These are phyloP conservation scores for Oryzias curvinotus DNA, from an alignment of 2,113 vertebrate species.

Conservation along the genomic window DNA sequence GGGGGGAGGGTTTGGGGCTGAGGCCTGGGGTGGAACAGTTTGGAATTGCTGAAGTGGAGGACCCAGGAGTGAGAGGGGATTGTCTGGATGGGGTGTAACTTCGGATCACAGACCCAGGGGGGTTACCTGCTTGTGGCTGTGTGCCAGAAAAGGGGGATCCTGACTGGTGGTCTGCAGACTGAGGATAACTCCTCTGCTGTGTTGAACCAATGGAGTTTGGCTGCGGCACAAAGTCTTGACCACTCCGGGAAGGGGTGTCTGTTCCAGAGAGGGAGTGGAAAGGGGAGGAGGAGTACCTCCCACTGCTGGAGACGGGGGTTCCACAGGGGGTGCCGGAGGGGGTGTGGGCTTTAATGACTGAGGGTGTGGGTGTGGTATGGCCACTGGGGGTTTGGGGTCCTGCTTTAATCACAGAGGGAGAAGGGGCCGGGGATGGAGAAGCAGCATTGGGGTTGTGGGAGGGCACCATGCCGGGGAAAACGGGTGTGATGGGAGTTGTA, in stretches of 20 bases:
- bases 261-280: slow-evolving; percentile 79
- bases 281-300: slow-evolving; percentile 77
- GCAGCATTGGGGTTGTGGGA: slow-evolving; percentile 67
- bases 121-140: slow-evolving; percentile 77
- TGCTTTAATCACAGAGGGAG: slow-evolving; percentile 79
- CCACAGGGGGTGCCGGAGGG: slow-evolving; percentile 78
- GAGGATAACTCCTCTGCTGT: slow-evolving; percentile 83
- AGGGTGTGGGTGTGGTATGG: slow-evolving; percentile 68
- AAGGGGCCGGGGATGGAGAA: slow-evolving; percentile 69
- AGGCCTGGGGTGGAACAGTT: slow-evolving; percentile 66
- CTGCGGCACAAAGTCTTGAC: slow-evolving; percentile 72
- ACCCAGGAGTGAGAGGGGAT: slow-evolving; percentile 70
- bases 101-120: slow-evolving; percentile 81
- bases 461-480: slow-evolving; percentile 87
- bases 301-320: slow-evolving; percentile 68
- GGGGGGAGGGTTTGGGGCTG: slow-evolving; percentile 71
- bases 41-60: slow-evolving; percentile 78
- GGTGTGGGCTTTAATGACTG: slow-evolving; percentile 79
- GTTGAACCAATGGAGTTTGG: slow-evolving; percentile 74
- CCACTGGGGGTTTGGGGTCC: slow-evolving; percentile 71
- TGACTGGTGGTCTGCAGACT: slow-evolving; percentile 76
- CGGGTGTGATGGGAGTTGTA: slow-evolving; percentile 80
- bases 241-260: slow-evolving; percentile 63
- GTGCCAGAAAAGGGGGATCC: slow-evolving; percentile 70
- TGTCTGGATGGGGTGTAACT: slow-evolving; percentile 84